Evolutionary conservation across 2,888 invertebrate species (phyloP), one percentile per base, ranked within the genome.

Genomic region (Campopleginae sp.): DNA sequence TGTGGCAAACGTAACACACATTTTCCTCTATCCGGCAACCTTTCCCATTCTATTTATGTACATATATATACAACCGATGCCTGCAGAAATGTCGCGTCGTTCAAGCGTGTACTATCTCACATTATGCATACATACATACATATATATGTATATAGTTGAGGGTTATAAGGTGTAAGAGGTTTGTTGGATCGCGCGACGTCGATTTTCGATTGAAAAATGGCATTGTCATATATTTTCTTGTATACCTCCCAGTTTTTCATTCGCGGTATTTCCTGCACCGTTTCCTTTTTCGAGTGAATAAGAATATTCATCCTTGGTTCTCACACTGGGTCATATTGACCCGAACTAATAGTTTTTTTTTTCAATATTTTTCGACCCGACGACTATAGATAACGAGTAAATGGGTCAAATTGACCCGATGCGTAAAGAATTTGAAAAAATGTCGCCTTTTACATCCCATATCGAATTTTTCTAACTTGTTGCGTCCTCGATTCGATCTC

Each of bases 141-240:
- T 10, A 63, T 63, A 38, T 38, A 38, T 38, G 38, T 44, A 68
- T 66, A 31, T 42, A 42, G 19, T 0, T 2, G 27, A 44, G 27
- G 27, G 68, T 65, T 65, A 38, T 65, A 33, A 33, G 33, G 17
- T 31, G 48, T 33, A 51, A 19, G 63, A 38, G 63, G 63, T n/a
- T 38, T 38, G 33, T 38, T 38, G 82, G 38, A 78, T 78, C 78
- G 71, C 72, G 82, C 82, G 78, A 78, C 78, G 72, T 78, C 78
- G 78, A 44, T 70, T 82, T 78, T 72, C 54, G 82, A 82, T 82
- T 78, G 82, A 82, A 78, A 82, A 82, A 66, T 72, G 66, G 77
- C 77, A 71, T 78, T 58, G 65, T 71, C 38, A 33, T 38, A 65
- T 8, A 63, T 65, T n/a, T 38, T 38, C n/a, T 65, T 1, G n/a